Base-by-base conservation (phyloP, 2,113 vertebrate species). In the Notiomystis cincta region DNA sequence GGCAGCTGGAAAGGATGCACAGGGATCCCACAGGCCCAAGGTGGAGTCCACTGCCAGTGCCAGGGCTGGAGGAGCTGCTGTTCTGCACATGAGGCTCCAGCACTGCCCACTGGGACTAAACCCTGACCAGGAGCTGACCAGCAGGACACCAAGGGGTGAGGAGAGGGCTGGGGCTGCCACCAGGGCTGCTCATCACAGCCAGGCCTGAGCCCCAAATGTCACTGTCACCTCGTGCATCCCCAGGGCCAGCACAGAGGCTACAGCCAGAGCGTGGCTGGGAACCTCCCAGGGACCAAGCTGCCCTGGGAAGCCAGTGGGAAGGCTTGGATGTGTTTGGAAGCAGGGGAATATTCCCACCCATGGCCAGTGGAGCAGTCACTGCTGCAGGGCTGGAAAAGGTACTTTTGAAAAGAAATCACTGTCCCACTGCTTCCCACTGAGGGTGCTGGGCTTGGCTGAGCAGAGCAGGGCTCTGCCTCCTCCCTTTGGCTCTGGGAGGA, bases 401-500 rank as follows among this genome's bases (percentile, higher is more conserved):
- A 17, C 21, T 56, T 45, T 6, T 2, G 27, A 25, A 15, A 35
- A 61, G 1, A 53, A 48, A 25, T 11, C 31, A 10, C 38, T 1
- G 12, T 33, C 27, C n/a, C 22, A 1, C 12, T 66, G 28, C 23
- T 71, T 25, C 42, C 45, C 3, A 2, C 44, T 11, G 64, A 50
- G 30, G n/a, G 40, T 15, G 54, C 38, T 33, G 48, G 47, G 61
- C 48, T 69, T 4, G 3, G 33, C 65, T 44, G 65, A 64, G 77
- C 70, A 24, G 13, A 54, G 33, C 51, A 50, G 30, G n/a, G 31
- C 53, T 71, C 87, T 66, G 47, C 16, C 44, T 8, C 33, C 15
- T 47, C 7, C 0, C 0, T 9, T 10, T 20, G 35, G 17, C 23
- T 4, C 23, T 15, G 25, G 19, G 22, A 75, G 30, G 50, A 22